Conservation (phyloP, 2,113 vertebrate species). For the Geothlypis trichas region DNA sequence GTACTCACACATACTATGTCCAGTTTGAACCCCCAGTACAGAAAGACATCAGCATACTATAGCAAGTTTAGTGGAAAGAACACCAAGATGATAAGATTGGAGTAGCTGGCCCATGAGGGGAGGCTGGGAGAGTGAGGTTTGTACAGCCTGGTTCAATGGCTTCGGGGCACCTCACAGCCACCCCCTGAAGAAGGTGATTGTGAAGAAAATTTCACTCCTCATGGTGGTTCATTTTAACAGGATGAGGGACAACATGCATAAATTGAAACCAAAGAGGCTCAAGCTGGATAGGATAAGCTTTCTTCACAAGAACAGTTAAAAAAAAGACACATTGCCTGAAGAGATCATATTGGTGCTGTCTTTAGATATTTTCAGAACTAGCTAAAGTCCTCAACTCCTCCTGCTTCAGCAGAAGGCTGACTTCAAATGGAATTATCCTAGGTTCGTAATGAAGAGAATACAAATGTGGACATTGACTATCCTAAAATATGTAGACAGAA, state of each 20-base stretch:
- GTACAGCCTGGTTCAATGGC: background rate
- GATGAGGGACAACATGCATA: background rate
- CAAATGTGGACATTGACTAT: background rate
- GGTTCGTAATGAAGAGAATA: background rate
- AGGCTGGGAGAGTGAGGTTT: background rate
- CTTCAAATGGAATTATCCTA: background rate
- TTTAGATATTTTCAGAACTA: background rate
- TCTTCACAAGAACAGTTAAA: background rate
- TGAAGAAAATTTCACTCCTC: background rate
- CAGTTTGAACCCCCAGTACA: background rate
- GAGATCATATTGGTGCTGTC: background rate
- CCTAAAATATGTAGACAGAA: background rate
- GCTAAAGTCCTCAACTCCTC: background rate
- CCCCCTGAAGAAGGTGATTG: fast-evolving
- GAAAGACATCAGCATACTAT: background rate
- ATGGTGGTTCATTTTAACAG: background rate
- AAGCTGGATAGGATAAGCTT: background rate
- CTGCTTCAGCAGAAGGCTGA: background rate
- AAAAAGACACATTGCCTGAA: background rate
- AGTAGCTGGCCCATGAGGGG: background rate
- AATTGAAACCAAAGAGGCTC: background rate
- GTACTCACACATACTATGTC: background rate
- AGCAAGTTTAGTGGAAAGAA: background rate
- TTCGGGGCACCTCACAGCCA: background rate
- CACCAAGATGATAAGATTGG: background rate